A percentile compares a stretch with the other conserved stretches of the same genome.
phyloP scores from a whole-genome alignment of 2,888 invertebrate species.

The Strigamia crassipes region DNA sequence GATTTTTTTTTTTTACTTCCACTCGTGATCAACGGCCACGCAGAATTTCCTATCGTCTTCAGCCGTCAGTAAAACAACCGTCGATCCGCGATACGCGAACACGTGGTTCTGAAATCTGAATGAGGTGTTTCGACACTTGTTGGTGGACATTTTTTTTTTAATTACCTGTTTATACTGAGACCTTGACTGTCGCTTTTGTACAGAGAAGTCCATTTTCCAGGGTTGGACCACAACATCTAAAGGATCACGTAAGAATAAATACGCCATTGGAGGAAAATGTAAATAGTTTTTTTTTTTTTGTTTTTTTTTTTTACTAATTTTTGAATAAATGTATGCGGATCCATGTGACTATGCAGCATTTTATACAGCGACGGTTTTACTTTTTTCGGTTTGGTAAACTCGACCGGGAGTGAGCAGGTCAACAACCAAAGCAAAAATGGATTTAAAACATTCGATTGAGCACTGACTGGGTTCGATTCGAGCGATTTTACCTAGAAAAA shows the following conservation, averaged over 20 bases:
- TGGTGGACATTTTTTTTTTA: not conserved
- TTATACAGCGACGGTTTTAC: conserved; percentile 3
- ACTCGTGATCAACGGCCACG: conserved; percentile 76
- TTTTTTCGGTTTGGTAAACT: conserved; percentile 52
- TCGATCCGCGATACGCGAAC: conserved; percentile 71
- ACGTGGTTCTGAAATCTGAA: conserved; percentile 80
- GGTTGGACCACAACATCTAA: conserved; percentile 32
- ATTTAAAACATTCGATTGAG: conserved; percentile 47
- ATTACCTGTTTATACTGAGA: conserved; percentile 75
- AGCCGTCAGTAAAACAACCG: conserved; percentile 64
- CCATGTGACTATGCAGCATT: conserved; percentile 48
- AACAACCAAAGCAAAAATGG: conserved; percentile 56
- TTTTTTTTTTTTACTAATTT: conserved; percentile 51
- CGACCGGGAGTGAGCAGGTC: conserved; percentile 55
- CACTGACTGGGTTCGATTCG: not conserved
- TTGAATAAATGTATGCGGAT: conserved; percentile 65
- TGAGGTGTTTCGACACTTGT: not conserved
- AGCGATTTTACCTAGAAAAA: conserved; percentile 4
- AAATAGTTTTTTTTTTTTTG: too few relatives aligned
- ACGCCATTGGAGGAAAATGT: too few relatives aligned
- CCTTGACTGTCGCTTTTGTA: conserved; percentile 86
- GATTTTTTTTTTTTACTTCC: conserved; percentile 68
- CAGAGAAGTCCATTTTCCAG: conserved; percentile 71
- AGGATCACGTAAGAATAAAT: not conserved
- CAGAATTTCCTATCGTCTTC: conserved; percentile 72